These are phyloP conservation scores for Sylvilagus floridanus DNA, from an alignment of 2,797 vertebrate genomes.

Conservation along the genomic window DNA sequence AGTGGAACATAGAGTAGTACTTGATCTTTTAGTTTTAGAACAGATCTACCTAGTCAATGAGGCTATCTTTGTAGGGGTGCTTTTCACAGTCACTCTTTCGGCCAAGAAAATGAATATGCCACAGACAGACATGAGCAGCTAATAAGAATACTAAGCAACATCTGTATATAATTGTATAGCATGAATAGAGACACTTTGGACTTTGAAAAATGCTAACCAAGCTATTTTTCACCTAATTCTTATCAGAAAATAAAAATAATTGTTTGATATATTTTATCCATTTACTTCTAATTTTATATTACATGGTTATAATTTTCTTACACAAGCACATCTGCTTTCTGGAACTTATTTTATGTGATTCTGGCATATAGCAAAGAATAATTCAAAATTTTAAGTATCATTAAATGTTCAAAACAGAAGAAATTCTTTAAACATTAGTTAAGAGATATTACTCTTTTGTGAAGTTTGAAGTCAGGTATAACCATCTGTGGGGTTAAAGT, in stretches of 20 bases:
- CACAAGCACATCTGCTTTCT: background rate
- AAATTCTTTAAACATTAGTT: conserved; percentile 53
- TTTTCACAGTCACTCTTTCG: background rate
- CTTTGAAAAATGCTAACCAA: conserved; percentile 12
- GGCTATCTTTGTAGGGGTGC: background rate
- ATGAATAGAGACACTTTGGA: background rate
- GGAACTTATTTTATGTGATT: conserved; percentile 42
- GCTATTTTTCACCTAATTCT: conserved; percentile 25
- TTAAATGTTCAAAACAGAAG: conserved; percentile 4
- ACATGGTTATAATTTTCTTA: background rate
- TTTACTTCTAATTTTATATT: conserved; percentile 50
- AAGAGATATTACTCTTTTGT: conserved; percentile 19
- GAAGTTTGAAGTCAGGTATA: conserved; percentile 62
- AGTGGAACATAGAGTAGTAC: conserved; percentile 11
- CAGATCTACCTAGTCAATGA: background rate
- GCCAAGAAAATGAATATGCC: background rate
- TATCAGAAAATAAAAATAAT: conserved; percentile 50
- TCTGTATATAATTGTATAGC: background rate
- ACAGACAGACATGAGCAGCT: background rate
- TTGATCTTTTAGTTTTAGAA: conserved; percentile 53
- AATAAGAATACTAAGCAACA: background rate
- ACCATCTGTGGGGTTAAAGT: conserved; percentile 66
- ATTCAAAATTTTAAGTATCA: conserved; percentile 13
- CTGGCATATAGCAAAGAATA: conserved; percentile 30
- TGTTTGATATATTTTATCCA: conserved; percentile 29